Base-by-base conservation (phyloP, 2,888 invertebrate species). In the Xestia xanthographa region DNA sequence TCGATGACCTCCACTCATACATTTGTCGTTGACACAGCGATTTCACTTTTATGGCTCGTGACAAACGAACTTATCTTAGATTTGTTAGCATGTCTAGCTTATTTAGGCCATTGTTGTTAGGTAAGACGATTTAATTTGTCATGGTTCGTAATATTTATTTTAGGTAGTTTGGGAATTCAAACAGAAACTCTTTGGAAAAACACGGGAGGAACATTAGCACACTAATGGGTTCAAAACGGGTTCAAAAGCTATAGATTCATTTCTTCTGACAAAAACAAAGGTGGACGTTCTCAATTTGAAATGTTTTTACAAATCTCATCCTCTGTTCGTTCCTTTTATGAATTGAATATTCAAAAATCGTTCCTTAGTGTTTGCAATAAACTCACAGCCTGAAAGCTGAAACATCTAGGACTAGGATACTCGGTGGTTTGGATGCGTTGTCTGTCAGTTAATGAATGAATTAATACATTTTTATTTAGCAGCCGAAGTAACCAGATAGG, bases 41-140 rank as follows among this genome's bases (percentile, higher is more conserved):
- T 86, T 86, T 86, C 87, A 86, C 87, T 86, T 82, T 83, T 68
- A 67, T 73, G 41, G 22, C 56, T 84, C 88, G 88, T 87, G 86
- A 87, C 86, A 22, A 34, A 72, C 66, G 17, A 43, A 72, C 65
- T 66, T 69, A 82, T 84, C 78, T 67, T 6, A 34, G 66, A 74
- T 65, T 79, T 79, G 71, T 87, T 87, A 79, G 79, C 79, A 63
- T 45, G 63, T 78, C 69, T 62, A 75, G 71, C 11, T 22, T 68
- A 80, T 87, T 77, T 63, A 78, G 84, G 88, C 80, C 80, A 72
- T 29, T 83, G 71, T 56, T 79, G 60, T 58, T 79, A 22, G 17
- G 41, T 66, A 50, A 26, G 20, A n/a, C 62, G 29, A n/a, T 69
- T 53, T 62, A 29, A 48, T 77, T 75, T 58, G 56, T 45, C n/a